phyloP scores from a whole-genome alignment of 2,888 invertebrate species.

The Malachius bipustulatus region DNA sequence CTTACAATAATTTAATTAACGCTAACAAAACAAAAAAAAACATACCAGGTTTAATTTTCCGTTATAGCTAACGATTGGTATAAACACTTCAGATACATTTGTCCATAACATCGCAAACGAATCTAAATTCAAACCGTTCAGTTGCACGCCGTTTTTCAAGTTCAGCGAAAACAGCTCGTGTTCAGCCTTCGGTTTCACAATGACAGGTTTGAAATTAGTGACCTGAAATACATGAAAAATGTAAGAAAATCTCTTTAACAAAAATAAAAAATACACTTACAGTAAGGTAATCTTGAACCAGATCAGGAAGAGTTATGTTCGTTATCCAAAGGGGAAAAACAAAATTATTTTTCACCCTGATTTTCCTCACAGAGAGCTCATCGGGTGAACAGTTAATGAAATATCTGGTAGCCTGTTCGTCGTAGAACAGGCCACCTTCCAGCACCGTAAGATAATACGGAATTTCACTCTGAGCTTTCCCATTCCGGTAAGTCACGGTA shows the following conservation, averaged over 20 bases:
- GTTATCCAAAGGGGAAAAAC: conserved; percentile 59
- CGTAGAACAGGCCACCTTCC: conserved; percentile 46
- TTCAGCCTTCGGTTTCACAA: conserved; percentile 47
- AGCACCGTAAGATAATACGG: conserved; percentile 52
- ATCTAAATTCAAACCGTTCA: conserved; percentile 45
- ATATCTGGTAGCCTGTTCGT: conserved; percentile 43
- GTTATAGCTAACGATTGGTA: conserved; percentile 62
- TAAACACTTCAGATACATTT: conserved; percentile 58
- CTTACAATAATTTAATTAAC: no score
- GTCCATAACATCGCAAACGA: conserved; percentile 55
- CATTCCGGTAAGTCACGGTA: conserved; percentile 40
- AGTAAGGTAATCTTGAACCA: conserved; percentile 48
- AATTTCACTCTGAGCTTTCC: conserved; percentile 41
- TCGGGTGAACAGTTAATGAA: conserved; percentile 31
- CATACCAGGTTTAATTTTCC: conserved; percentile 52
- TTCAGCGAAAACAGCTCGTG: conserved; percentile 45
- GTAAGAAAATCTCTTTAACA: conserved; percentile 14
- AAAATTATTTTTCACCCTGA: conserved; percentile 56
- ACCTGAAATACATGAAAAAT: conserved; percentile 37
- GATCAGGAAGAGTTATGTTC: conserved; percentile 53
- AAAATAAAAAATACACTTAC: conserved; percentile 32
- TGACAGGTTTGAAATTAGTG: conserved; percentile 47
- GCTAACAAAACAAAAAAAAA: conserved; percentile 12
- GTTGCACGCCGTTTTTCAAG: conserved; percentile 40
- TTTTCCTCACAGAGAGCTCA: conserved; percentile 38